Evolutionary conservation across 2,888 invertebrate genomes (phyloP), one percentile per base, ranked within the genome.

Genomic region (Toxonevra muliebris): DNA sequence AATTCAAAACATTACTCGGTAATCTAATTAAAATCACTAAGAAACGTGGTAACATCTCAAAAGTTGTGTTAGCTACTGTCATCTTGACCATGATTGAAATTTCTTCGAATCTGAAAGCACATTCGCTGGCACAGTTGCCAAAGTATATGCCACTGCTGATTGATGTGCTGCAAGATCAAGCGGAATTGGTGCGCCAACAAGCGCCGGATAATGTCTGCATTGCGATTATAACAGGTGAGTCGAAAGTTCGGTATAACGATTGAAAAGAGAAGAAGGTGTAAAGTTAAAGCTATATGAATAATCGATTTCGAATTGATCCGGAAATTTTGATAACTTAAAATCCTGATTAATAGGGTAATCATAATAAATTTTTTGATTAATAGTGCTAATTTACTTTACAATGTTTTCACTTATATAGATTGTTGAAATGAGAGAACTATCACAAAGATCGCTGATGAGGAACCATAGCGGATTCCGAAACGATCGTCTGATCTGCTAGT

Each of bases 111-210:
- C 86, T 96, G 73, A 90, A 91, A 80, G 92, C 92, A 0, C 90
- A 93, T 75, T 90, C 93, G 0, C 88, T 97, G 57, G 87, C 89
- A 0, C 88, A 89, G 70, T 86, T 97, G n/a, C 89, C 92, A 1
- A 90, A 89, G 77, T 93, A 94, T 77, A 92, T 96, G 89, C 94
- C 95, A 0, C 88, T 89, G 8, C 82, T 94, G 9, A 87, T 93
- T 7, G 89, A 88, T 75, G 86, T 92, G 1, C 79, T 93, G 52
- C 89, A 91, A 71, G 88, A 90, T 15, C 87, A 89, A 71, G 93
- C 94, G 80, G 89, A 77, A 10, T 72, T 78, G 15, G 68, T 82
- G 59, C 72, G 74, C 9, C 73, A 75, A 0, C 77, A 82, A 61
- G 58, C 77, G 3, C 81, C 82, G 0, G 84, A 85, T 65, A 80